phyloP scores from a whole-genome alignment of 1,140 invertebrate species.

The Pseudoatta argentina region DNA sequence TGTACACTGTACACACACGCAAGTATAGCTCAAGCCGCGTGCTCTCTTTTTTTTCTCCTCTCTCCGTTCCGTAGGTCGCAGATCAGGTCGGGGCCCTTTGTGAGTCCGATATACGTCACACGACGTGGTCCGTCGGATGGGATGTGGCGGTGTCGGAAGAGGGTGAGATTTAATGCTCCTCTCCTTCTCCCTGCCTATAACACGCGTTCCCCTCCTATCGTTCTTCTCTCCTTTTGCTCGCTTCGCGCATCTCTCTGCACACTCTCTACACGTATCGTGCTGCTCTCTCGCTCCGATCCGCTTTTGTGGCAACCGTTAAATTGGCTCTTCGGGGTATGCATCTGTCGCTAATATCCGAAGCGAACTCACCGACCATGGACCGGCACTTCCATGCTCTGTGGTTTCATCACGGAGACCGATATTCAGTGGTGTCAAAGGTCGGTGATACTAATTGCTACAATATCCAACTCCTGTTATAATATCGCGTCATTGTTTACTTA shows the following conservation, averaged over 20 bases:
- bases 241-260: conserved; percentile 33
- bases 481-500: background rate
- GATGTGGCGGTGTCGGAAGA: conserved; percentile 61
- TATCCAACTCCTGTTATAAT: background rate
- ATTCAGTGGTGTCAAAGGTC: conserved; percentile 41
- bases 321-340: conserved; percentile 78
- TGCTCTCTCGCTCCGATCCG: conserved; percentile 74
- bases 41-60: conserved; percentile 46
- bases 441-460: background rate
- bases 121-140: conserved; percentile 36
- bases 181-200: conserved; percentile 1
- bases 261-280: conserved; percentile 57
- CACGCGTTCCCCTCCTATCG: conserved; percentile 18
- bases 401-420: background rate
- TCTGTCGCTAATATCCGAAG: conserved; percentile 77
- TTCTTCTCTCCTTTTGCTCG: background rate
- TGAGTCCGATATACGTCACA: conserved; percentile 69
- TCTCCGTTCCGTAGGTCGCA: conserved; percentile 57
- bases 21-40: conserved; percentile 21
- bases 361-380: conserved; percentile 29
- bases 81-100: conserved; percentile 74
- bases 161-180: conserved; percentile 74
- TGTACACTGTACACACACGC: background rate
- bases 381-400: conserved; percentile 29
- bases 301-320: conserved; percentile 80